Evolutionary conservation across 2,888 invertebrate genomes (phyloP), one percentile per base, ranked within the genome.

Genomic region (Drosophila pseudotakahashii): DNA sequence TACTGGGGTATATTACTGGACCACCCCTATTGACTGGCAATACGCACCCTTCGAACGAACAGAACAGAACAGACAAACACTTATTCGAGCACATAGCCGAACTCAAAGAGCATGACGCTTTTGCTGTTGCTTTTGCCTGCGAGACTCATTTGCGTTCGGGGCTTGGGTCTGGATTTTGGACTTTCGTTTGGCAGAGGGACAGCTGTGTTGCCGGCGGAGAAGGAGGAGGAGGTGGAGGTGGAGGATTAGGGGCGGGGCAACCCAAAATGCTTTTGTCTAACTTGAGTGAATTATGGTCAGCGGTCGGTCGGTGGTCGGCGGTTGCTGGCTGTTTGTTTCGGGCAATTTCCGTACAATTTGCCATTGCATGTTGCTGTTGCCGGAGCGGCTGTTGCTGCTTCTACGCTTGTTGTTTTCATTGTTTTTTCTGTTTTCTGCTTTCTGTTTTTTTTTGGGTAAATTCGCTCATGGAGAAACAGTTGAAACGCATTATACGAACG

Each of bases 231-330:
- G 13, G 30, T 1, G 36, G 14, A 6, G 30, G 7, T 9, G 53
- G 58, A 23, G 59, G 44, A 37, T n/a, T 32, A 45, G 30, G 36
- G 52, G 55, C 34, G 50, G 67, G 45, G 70, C 64, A 57, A 7
- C 55, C 79, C 74, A 63, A 85, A 85, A 82, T 85, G 83, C 83
- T 86, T 84, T 84, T 84, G 84, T 84, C 86, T 78, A 83, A 86
- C 73, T 86, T 86, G 83, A 84, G 84, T 84, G 84, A 84, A 84
- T 84, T 84, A 84, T 84, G 86, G 84, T 82, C 83, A 75, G 77
- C 73, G 82, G 82, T 78, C 66, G 76, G 78, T 78, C 68, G 76
- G 78, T 58, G 58, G 73, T 39, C 72, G 67, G 68, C 76, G 68
- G 67, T 74, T 76, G 61, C 63, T 75, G 77, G 58, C 67, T 76